Conservation (phyloP, 2,113 vertebrate genomes). For the Athene noctua region DNA sequence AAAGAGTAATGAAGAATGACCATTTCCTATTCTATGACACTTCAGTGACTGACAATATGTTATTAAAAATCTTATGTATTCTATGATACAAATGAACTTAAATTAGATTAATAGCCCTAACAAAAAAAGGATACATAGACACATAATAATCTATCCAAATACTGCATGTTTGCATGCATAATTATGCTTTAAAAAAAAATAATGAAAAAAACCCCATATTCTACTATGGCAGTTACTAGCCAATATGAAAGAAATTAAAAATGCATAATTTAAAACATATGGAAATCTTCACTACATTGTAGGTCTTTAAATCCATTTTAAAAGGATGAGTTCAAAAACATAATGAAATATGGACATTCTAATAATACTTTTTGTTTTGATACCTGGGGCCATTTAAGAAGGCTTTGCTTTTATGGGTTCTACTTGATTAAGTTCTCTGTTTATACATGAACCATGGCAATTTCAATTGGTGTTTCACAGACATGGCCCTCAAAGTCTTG, state of each 20-base stretch:
- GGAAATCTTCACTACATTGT: background rate
- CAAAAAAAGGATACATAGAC: background rate
- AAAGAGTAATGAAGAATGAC: background rate
- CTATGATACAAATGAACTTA: background rate
- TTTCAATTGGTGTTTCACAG: constrained; percentile 61
- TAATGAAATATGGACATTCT: background rate
- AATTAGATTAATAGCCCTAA: constrained; percentile 33
- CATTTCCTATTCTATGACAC: background rate
- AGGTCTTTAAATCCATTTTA: constrained; percentile 18
- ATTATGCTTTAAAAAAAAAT: background rate
- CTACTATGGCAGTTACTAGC: constrained; percentile 33
- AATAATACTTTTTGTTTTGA: background rate
- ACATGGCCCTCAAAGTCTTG: constrained; percentile 10
- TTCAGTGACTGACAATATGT: background rate
- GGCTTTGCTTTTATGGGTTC: background rate
- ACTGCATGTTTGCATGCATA: constrained; percentile 16
- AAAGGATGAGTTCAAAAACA: background rate
- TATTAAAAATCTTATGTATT: constrained; percentile 3
- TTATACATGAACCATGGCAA: constrained; percentile 28
- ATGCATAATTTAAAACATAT: constrained; percentile 49
- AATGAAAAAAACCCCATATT: background rate
- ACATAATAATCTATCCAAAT: constrained; percentile 6
- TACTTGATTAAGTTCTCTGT: constrained; percentile 36
- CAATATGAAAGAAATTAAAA: constrained; percentile 61
- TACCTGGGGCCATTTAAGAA: background rate